Base-by-base conservation (phyloP, 2,888 invertebrate genomes). In the Drosophila picticornis region DNA sequence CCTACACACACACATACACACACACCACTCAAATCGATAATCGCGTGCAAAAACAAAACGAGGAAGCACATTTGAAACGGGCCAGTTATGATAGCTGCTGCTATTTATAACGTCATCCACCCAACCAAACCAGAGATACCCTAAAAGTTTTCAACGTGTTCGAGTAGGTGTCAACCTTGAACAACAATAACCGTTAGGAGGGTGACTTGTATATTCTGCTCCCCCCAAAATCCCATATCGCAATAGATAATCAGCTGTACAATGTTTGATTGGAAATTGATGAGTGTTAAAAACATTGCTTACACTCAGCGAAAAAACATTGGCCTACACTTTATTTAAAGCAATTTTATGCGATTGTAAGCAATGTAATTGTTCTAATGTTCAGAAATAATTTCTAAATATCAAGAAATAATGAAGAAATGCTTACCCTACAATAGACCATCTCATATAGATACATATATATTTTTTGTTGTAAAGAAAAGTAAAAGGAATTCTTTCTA, bases 101-200 rank as follows among this genome's bases (percentile, higher is more conserved):
- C 52, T 75, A 80, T 77, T 71, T 71, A 75, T 71, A 75, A 48
- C 48, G 40, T 19, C 43, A 53, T 46, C 9, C 34, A 25, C n/a
- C 11, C 34, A 46, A 29, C 56, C 9, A 22, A 38, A 2, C n/a
- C 9, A 56, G n/a, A 75, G 80, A 80, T 59, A 75, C 80, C 66
- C 72, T 56, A 79, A 58, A 78, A 80, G 80, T 64, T 71, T 71
- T 38, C 32, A 60, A 70, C 58, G 43, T 57, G 43, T 43, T 31
- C 40, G 16, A 51, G 19, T 19, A 38, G 13, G 38, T 68, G 63
- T 61, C 63, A 72, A 72, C 77, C 77, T 78, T 80, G 77, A 36
- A 29, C 27, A 57, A 51, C 29, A 59, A 53, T 22, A 64, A 16
- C 43, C 29, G 32, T 31, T 50, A 71, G 73, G 81, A 70, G 75